Evolutionary conservation across 2,888 invertebrate species (phyloP), one percentile per base, ranked within the genome.

Genomic region (Megamerina dolium): DNA sequence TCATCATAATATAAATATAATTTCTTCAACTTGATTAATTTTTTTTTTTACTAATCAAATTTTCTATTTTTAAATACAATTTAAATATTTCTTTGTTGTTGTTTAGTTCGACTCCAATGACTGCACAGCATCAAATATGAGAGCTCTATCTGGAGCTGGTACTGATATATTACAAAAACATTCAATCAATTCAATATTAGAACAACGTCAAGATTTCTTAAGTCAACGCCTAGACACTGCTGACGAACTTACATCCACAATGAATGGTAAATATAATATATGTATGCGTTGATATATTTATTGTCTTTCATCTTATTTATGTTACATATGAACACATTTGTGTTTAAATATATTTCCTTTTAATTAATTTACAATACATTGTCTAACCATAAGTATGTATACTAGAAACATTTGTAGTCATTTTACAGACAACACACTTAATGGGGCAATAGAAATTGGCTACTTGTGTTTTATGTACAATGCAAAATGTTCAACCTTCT

Each of bases 111-210:
- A 60, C 52, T 54, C 58, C 41, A 48, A 60, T 41, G 59, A 63
- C 48, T 60, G 57, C 45, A 44, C 36, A 41, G 52, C 50, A 37
- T 37, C 43, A 43, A 52, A 39, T 2, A 52, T 54, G 52, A 45
- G 52, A 49, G 48, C 52, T 43, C 48, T 52, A 39, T 58, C 67
- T 53, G 58, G 60, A 44, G 57, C 69, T 57, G 58, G 51, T 27
- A 56, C 55, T 41, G 73, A 75, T 53, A 73, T 77, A 46, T 62
- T 77, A 39, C 76, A 76, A 51, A 70, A 68, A 48, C 75, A 75
- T 61, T 75, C 77, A 37, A 76, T 77, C 48, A 77, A 76, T 60
- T 74, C 75, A 3, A 63, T 77, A 45, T 59, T 76, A 53, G 73
- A 74, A 41, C 69, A 67, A 40, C 66, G 63, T 43, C 59, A 62